These are phyloP conservation scores for Trachelus stipa DNA, from an alignment of 2,888 invertebrate genomes.

Conservation along the genomic window DNA sequence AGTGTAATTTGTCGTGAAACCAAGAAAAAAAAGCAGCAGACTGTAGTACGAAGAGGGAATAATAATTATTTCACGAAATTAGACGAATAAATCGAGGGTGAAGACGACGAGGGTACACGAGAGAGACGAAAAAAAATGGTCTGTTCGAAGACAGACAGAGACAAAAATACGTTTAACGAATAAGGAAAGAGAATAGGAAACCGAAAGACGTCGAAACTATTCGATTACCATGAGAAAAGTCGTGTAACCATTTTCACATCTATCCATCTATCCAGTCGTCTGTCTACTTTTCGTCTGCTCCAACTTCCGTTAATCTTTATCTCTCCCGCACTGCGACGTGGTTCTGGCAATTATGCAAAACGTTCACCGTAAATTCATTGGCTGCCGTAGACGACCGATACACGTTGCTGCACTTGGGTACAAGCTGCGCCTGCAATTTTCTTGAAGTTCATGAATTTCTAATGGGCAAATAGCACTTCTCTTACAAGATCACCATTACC, in stretches of 20 bases:
- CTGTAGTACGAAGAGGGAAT: slow-evolving; percentile 1
- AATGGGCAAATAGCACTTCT: background rate
- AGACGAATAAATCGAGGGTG: slow-evolving; percentile 18
- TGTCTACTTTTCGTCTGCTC: background rate
- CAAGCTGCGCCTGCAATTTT: background rate
- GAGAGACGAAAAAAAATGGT: slow-evolving; percentile 19
- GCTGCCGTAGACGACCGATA: background rate
- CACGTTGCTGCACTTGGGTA: background rate
- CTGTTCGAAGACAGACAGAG: slow-evolving; percentile 23
- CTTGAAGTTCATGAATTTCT: background rate
- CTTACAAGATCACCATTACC: background rate
- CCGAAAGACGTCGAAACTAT: background rate
- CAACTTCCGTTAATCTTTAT: background rate
- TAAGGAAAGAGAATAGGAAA: background rate
- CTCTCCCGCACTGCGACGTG: background rate
- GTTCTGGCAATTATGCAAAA: background rate
- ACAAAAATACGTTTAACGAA: background rate
- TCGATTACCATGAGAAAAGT: background rate
- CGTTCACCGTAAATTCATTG: background rate
- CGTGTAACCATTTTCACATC: background rate
- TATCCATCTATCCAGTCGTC: background rate
- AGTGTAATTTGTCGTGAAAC: background rate
- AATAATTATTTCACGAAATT: slow-evolving; percentile 19
- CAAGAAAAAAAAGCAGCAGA: background rate
- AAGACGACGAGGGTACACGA: slow-evolving; percentile 12